These are phyloP conservation scores for Gortyna flavago DNA, from an alignment of 2,888 invertebrate genomes.

Conservation along the genomic window DNA sequence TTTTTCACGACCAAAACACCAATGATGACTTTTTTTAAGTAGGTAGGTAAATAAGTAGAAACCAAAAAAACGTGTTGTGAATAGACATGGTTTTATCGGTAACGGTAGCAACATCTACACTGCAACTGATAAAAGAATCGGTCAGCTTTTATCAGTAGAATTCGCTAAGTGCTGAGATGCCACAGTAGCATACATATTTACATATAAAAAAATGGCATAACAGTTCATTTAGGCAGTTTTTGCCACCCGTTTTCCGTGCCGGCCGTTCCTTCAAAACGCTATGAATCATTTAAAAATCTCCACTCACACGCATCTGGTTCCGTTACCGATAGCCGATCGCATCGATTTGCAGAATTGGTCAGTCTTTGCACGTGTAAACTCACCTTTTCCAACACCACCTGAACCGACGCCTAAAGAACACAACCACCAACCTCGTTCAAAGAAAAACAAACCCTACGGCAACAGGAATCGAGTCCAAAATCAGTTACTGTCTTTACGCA, in stretches of 20 bases:
- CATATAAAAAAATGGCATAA: background rate
- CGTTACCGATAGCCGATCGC: constrained; percentile 81
- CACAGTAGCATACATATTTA: background rate
- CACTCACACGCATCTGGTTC: constrained; percentile 75
- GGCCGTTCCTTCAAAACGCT: constrained; percentile 25
- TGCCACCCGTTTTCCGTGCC: constrained; percentile 46
- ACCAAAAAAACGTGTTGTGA: background rate
- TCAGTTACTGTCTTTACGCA: background rate
- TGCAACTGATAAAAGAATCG: background rate
- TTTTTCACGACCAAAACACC: background rate
- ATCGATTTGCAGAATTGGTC: constrained; percentile 74
- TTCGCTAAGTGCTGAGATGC: background rate
- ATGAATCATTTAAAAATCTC: constrained; percentile 70
- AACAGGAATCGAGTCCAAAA: background rate
- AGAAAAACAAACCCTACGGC: constrained; percentile 30
- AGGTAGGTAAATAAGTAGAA: background rate
- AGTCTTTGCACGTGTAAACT: constrained; percentile 79
- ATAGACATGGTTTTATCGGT: background rate
- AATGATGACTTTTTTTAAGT: background rate
- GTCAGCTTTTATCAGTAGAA: background rate
- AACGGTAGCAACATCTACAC: no score
- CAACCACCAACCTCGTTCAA: constrained; percentile 22
- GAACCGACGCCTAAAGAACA: constrained; percentile 19
- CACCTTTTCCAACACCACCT: constrained; percentile 73
- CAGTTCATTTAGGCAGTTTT: background rate